Evolutionary conservation across 2,797 vertebrate species (phyloP).

Genomic region (Hoplostethus mediterraneus): DNA sequence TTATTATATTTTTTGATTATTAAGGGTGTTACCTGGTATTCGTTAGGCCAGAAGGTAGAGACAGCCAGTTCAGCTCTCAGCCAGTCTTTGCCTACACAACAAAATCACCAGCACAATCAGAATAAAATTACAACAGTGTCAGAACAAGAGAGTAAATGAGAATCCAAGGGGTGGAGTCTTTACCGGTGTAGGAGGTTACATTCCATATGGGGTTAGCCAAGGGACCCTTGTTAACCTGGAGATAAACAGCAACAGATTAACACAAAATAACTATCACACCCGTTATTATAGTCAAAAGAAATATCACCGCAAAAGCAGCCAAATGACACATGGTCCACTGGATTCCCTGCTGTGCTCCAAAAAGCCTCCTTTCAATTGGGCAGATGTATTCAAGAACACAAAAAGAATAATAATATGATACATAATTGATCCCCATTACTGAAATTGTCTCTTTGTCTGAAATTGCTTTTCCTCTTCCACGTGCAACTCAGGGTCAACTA

Average conservation of each 20-base stretch:
- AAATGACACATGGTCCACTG: background rate
- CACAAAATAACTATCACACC: constrained; percentile 1
- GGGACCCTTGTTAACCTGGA: constrained; percentile 93
- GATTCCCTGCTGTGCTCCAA: background rate
- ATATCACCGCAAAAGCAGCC: background rate
- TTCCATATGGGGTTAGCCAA: constrained; percentile 99
- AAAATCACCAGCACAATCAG: background rate
- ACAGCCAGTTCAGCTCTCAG: constrained; percentile 95
- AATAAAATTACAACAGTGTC: background rate
- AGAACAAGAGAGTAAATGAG: constrained; percentile 49
- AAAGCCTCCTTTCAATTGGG: background rate
- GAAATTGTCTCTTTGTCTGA: too few relatives aligned
- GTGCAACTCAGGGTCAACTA: too few relatives aligned
- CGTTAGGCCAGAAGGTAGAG: constrained; percentile 99
- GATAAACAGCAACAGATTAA: constrained; percentile 17
- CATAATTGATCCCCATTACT: too few relatives aligned
- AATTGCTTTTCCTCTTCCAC: too few relatives aligned
- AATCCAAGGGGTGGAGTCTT: constrained; percentile 86
- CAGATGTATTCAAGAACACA: background rate
- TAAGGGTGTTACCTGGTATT: constrained; percentile 92
- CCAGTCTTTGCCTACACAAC: constrained; percentile 90
- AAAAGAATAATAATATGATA: background rate
- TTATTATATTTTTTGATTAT: background rate
- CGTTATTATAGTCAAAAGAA: background rate
- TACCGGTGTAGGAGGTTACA: constrained; percentile 92